Base-by-base conservation (phyloP, 2,797 vertebrate species). In the Graptemys geographica region DNA sequence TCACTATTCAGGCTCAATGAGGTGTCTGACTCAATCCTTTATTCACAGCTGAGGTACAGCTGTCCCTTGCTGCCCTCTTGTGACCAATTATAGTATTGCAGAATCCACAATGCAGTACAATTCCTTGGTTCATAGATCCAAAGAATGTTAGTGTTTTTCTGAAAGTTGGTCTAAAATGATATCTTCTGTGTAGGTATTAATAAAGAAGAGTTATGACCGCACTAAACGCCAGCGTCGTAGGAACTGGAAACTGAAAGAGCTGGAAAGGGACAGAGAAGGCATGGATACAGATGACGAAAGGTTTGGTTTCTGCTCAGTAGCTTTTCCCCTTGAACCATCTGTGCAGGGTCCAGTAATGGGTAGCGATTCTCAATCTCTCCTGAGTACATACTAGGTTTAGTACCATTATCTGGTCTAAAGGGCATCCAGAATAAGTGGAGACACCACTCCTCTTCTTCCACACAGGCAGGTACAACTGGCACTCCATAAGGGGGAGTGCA, bases 131-230 rank as follows among this genome's bases (percentile, higher is more conserved):
- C 19, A 69, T 3, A 37, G 19, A 37, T 37, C 15, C 33, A 23
- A 28, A 21, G 55, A 4, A 6, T 31, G 3, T 86, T 11, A 15
- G 41, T 82, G 6, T 15, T n/a, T 25, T 49, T 10, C 27, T n/a
- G 78, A 11, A 62, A 80, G 87, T 25, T 11, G 47, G 28, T 86
- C 6, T 82, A 51, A 92, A 72, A 9, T 83, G 74, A 12, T 81
- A 56, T 87, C 51, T 79, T 88, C 27, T 23, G 81, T 74, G 31
- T 82, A 99, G 99, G 98, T 99, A 59, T 96, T 99, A 96, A 99
- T 99, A 89, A 99, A 99, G 98, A 99, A 99, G 98, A 99, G 98
- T 94, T 99, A 99, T 2, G 99, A 99, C 97, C 99, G 99, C 76
- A 98, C 65, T 90, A 99, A 92, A 97, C 98, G 99, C 89, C 99